A percentile compares a stretch with the other conserved stretches of the same genome.
Conservation (phyloP, 2,888 invertebrate genomes). For the Ligdia adustata region DNA sequence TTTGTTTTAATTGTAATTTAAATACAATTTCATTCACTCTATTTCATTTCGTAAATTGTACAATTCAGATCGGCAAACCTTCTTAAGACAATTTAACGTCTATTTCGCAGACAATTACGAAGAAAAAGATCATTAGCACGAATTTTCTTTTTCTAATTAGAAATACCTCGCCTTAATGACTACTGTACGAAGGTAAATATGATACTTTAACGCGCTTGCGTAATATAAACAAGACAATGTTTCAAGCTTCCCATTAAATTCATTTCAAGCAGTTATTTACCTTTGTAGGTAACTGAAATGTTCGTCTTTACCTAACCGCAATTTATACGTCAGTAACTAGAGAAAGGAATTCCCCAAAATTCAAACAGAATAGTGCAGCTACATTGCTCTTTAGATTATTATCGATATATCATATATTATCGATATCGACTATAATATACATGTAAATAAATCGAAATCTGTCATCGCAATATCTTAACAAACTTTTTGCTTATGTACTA, state of each 20-base stretch:
- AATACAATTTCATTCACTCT: no score
- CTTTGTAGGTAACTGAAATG: conserved; percentile 21
- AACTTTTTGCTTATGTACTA: no score
- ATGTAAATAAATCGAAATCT: no score
- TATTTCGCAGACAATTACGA: no score
- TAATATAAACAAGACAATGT: conserved; percentile 14
- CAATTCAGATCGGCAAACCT: no score
- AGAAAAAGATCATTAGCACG: conserved; percentile 9
- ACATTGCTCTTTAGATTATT: not conserved
- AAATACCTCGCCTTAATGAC: conserved; percentile 12
- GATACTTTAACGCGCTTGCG: conserved; percentile 3
- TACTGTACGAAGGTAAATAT: conserved; percentile 5
- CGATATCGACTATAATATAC: no score
- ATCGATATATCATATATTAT: conserved; percentile 11
- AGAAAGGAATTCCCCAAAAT: conserved; percentile 36
- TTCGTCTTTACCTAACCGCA: conserved; percentile 31
- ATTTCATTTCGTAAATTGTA: no score
- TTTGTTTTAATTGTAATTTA: no score
- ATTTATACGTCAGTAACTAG: conserved; percentile 31
- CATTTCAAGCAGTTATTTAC: conserved; percentile 19
- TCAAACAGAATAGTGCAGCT: conserved; percentile 11
- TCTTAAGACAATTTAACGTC: conserved; percentile 7
- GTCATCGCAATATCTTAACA: no score
- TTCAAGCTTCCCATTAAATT: conserved; percentile 18
- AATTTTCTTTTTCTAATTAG: conserved; percentile 9